Conservation (phyloP, 2,797 vertebrate species). For the Balearica regulorum region DNA sequence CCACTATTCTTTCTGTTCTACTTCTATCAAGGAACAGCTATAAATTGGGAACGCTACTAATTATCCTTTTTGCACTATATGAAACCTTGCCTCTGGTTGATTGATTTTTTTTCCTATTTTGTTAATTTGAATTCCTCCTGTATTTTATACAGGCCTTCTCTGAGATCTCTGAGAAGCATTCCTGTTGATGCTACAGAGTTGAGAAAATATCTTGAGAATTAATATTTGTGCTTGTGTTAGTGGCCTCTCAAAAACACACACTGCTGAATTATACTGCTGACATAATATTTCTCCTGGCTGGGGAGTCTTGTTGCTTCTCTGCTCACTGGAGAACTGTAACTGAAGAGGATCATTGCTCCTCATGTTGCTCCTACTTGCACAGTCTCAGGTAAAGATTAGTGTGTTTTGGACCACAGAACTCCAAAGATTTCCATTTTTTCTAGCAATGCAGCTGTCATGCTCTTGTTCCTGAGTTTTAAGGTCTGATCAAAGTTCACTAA, state of each 20-base stretch:
- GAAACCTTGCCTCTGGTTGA: background rate
- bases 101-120: background rate
- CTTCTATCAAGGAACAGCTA: background rate
- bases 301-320: background rate
- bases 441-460: background rate
- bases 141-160: background rate
- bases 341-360: background rate
- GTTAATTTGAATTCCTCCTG: background rate
- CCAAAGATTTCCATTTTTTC: background rate
- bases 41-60: background rate
- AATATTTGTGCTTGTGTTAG: background rate
- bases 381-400: background rate
- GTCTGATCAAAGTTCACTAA: background rate
- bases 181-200: background rate
- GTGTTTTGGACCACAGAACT: background rate
- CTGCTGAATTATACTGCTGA: background rate
- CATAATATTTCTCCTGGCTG: background rate
- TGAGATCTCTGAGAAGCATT: background rate
- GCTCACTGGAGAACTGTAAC: background rate
- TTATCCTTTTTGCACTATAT: background rate
- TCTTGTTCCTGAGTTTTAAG: background rate
- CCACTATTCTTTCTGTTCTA: background rate
- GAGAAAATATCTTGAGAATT: background rate
- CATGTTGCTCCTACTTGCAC: background rate
- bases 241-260: background rate